Evolutionary conservation across 2,113 vertebrate genomes (phyloP).

Genomic region (Nestor notabilis): DNA sequence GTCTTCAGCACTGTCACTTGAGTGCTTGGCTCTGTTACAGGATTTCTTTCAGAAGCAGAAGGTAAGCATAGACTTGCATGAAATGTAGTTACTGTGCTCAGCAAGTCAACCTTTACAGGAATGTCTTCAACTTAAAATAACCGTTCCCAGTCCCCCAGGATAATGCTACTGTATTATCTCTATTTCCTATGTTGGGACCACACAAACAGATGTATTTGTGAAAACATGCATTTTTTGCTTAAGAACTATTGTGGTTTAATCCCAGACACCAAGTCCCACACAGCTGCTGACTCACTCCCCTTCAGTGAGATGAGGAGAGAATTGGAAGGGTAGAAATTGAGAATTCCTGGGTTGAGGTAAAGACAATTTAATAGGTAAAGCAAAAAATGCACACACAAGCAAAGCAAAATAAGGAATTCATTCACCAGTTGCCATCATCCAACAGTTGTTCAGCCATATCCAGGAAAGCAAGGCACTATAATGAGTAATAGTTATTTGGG

Average conservation of each 20-base stretch:
- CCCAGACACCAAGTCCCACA: not conserved
- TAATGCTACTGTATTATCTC: not conserved
- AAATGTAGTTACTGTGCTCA: not conserved
- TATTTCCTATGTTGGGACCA: not conserved
- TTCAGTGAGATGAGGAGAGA: not conserved
- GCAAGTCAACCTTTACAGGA: not conserved
- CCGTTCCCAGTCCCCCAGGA: conserved; percentile 11
- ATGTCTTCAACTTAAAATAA: not conserved
- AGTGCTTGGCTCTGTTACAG: not conserved
- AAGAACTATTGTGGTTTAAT: not conserved
- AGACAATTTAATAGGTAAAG: not conserved
- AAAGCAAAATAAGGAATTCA: not conserved
- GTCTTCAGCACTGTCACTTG: not conserved
- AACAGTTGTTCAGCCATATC: not conserved
- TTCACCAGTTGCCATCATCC: not conserved
- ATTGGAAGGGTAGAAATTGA: not conserved
- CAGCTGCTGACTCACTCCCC: not conserved
- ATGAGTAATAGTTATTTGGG: not conserved
- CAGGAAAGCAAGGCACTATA: not conserved
- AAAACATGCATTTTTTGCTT: not conserved
- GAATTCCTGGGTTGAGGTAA: not conserved
- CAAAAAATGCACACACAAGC: not conserved
- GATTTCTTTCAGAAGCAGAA: not conserved
- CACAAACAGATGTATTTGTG: not conserved
- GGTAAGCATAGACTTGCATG: not conserved